Percentiles rank a stretch among this genome's conserved stretches.
These are phyloP conservation scores for Synanthedon myopaeformis DNA, from an alignment of 2,888 invertebrate species.

Conservation along the genomic window DNA sequence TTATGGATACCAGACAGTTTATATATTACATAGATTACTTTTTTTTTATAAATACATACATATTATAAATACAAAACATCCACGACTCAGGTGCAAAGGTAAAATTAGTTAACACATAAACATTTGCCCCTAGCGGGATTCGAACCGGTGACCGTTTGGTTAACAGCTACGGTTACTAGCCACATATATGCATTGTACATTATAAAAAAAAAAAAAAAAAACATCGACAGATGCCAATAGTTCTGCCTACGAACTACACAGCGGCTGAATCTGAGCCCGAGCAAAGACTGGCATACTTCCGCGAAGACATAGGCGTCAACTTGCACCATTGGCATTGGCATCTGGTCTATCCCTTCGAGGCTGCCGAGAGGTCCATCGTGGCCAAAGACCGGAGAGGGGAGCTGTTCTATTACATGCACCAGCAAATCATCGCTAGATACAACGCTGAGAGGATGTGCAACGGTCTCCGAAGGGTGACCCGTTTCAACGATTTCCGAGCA, in stretches of 20 bases:
- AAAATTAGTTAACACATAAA: no score
- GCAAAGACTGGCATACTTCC: conserved; percentile 85
- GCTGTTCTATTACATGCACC: conserved; percentile 85
- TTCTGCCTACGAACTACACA: conserved; percentile 80
- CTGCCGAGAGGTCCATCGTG: conserved; percentile 69
- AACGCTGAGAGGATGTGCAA: conserved; percentile 83
- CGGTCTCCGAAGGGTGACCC: conserved; percentile 72
- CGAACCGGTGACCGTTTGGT: no score
- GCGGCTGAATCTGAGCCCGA: conserved; percentile 81
- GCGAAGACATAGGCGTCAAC: conserved; percentile 87
- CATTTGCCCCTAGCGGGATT: no score
- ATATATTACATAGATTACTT: no score
- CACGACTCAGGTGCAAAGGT: no score
- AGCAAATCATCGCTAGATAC: conserved; percentile 78
- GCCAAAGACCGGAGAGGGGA: conserved; percentile 81
- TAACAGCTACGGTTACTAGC: no score
- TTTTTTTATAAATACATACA: no score
- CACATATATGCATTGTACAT: no score
- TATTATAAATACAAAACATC: no score
- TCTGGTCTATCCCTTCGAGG: conserved; percentile 84
- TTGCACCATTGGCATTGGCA: conserved; percentile 95
- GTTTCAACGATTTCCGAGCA: conserved; percentile 74
- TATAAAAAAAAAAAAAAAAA: no score
- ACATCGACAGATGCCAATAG: conserved; percentile 73
- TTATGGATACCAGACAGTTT: no score